These are phyloP conservation scores for Brachyopa scutellaris DNA, from an alignment of 2,888 invertebrate genomes.

Conservation along the genomic window DNA sequence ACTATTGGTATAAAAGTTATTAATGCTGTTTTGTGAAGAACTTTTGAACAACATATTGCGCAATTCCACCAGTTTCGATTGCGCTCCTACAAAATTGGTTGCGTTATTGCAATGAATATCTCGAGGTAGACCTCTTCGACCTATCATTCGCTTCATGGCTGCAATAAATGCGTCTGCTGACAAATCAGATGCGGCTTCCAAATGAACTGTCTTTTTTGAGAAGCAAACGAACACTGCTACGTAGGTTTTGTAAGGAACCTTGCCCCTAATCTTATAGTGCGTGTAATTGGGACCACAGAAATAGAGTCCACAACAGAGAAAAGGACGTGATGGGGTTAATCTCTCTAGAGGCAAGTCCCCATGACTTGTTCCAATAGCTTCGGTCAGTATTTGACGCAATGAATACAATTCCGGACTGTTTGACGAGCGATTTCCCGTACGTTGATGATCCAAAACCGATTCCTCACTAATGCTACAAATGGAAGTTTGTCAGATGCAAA, in stretches of 20 bases:
- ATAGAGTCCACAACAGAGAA: background rate
- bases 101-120: background rate
- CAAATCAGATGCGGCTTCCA: background rate
- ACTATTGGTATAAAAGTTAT: too few species aligned
- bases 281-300: background rate
- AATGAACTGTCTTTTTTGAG: background rate
- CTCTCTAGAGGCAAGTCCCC: background rate
- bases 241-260: too few species aligned
- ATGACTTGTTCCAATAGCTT: background rate
- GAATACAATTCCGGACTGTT: background rate
- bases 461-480: background rate
- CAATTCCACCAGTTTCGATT: too few species aligned
- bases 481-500: conserved; percentile 52
- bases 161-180: too few species aligned
- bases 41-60: too few species aligned
- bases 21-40: too few species aligned
- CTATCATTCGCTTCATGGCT: too few species aligned
- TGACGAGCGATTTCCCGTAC: background rate
- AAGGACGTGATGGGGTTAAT: background rate
- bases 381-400: background rate
- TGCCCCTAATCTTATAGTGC: background rate
- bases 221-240: too few species aligned
- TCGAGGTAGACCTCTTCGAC: background rate
- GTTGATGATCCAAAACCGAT: too few species aligned
- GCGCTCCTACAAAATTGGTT: too few species aligned